Evolutionary conservation across 2,797 vertebrate genomes (phyloP), one percentile per base, ranked within the genome.

Genomic region (Microhierax caerulescens): DNA sequence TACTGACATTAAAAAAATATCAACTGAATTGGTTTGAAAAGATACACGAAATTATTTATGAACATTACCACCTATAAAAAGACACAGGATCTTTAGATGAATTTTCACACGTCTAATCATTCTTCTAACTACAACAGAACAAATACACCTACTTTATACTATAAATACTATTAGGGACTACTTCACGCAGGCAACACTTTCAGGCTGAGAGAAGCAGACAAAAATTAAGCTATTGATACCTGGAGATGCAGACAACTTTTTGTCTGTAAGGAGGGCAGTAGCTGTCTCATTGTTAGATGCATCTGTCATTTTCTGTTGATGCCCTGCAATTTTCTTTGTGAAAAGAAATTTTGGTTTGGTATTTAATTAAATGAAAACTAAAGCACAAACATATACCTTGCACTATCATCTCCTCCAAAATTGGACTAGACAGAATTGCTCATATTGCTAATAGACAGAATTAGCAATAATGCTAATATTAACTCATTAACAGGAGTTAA

Each of bases 251-350:
- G 98, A 94, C 79, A 98, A 80, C 82, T 97, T 97, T 93, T 94
- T 92, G 91, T 97, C 97, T 84, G 88, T 39, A 92, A 92, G 6
- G 39, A 97, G 60, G 76, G 98, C 98, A 97, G 98, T 97, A 93
- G 96, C 97, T 96, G 98, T 98, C 82, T 98, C 98, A 95, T 91
- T 98, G 86, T 98, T 98, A 90, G 98, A 97, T 43, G 97, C 95
- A 91, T 99, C 99, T 93, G 97, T 98, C 91, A 98, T 96, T 97
- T 98, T 98, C 89, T 98, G 98, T 10, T 97, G 97, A 87, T 78
- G 97, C 32, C 97, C 98, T 91, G 95, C 97, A 19, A 36, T 94
- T 97, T 98, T 98, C 98, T 98, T 98, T 76, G 90, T 88, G 63
- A 94, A 97, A 97, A 97, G 85, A 96, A 56, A 78, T 78, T 88